phyloP scores from a whole-genome alignment of 1,140 invertebrate species.

The Tetragnatha versicolor region DNA sequence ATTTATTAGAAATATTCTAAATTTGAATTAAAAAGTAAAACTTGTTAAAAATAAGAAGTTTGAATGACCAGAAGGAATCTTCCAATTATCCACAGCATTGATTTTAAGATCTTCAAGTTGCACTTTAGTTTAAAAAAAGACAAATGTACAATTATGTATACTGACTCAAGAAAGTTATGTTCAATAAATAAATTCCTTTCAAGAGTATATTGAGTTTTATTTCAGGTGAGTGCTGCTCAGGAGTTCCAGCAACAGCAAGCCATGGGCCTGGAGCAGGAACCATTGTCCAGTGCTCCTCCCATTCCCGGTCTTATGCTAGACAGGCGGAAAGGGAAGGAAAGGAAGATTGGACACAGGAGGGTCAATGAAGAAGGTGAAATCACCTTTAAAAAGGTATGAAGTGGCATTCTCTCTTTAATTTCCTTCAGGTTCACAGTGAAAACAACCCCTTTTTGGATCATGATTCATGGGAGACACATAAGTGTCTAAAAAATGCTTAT shows the following conservation, averaged over 20 bases:
- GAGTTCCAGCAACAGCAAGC: conserved; percentile 38
- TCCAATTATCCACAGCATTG: not conserved
- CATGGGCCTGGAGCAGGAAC: conserved; percentile 63
- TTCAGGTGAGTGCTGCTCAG: conserved; percentile 39
- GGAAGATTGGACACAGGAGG: conserved; percentile 93
- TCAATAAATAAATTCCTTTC: not conserved
- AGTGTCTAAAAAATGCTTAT: not conserved
- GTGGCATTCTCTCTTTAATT: not conserved
- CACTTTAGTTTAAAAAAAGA: not conserved
- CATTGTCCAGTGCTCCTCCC: conserved; percentile 58
- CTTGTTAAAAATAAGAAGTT: not conserved
- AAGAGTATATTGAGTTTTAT: not conserved
- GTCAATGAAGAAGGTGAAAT: conserved; percentile 95
- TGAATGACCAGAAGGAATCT: not conserved
- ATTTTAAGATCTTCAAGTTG: not conserved
- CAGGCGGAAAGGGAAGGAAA: conserved; percentile 72
- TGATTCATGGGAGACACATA: too few relatives aligned
- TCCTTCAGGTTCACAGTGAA: not conserved
- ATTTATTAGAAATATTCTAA: too few relatives aligned
- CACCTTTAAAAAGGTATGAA: conserved; percentile 89
- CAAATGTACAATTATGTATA: not conserved
- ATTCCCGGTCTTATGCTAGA: conserved; percentile 56
- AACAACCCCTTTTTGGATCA: not conserved
- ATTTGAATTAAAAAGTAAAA: too few relatives aligned
- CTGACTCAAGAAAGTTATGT: not conserved